Evolutionary conservation across 1,140 invertebrate species (phyloP).

Genomic region (Tachypleus tridentatus): DNA sequence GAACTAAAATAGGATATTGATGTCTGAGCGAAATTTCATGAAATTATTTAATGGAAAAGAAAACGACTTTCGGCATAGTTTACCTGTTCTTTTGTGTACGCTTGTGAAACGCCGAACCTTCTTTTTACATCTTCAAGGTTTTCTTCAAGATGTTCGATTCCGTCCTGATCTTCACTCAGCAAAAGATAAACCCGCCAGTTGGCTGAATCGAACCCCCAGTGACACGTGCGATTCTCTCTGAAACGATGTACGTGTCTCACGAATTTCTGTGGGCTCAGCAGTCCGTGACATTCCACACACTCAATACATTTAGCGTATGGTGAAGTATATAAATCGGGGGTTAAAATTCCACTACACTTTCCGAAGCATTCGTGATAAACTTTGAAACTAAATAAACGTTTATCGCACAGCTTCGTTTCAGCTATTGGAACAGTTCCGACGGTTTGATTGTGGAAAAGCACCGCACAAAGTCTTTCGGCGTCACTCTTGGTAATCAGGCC

Average conservation of each 20-base stretch:
- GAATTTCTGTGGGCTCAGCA: slow-evolving; percentile 79
- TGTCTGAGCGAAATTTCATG: too few species aligned
- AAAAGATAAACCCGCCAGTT: slow-evolving; percentile 88
- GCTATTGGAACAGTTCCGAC: slow-evolving; percentile 1
- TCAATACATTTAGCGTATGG: slow-evolving; percentile 72
- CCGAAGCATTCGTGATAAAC: slow-evolving; percentile 97
- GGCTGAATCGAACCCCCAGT: slow-evolving; percentile 94
- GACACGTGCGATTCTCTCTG: slow-evolving; percentile 77
- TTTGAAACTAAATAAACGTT: slow-evolving; percentile 31
- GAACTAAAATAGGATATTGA: too few species aligned
- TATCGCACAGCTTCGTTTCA: not conserved
- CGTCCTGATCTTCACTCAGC: slow-evolving; percentile 56
- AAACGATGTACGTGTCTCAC: slow-evolving; percentile 82
- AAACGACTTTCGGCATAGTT: not conserved
- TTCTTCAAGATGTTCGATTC: slow-evolving; percentile 53
- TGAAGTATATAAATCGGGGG: slow-evolving; percentile 60
- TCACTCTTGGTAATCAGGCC: slow-evolving; percentile 95
- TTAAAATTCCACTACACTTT: slow-evolving; percentile 74
- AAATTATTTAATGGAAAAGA: too few species aligned
- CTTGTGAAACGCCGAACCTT: slow-evolving; percentile 41
- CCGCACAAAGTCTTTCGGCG: slow-evolving; percentile 82
- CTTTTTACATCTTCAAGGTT: slow-evolving; percentile 63
- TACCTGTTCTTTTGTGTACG: slow-evolving; percentile 41
- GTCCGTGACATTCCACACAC: slow-evolving; percentile 74
- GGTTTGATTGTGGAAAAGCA: slow-evolving; percentile 46